Percentiles rank a stretch among this genome's conserved stretches.
Conservation (phyloP, 2,113 vertebrate species). For the Ciconia maguari region DNA sequence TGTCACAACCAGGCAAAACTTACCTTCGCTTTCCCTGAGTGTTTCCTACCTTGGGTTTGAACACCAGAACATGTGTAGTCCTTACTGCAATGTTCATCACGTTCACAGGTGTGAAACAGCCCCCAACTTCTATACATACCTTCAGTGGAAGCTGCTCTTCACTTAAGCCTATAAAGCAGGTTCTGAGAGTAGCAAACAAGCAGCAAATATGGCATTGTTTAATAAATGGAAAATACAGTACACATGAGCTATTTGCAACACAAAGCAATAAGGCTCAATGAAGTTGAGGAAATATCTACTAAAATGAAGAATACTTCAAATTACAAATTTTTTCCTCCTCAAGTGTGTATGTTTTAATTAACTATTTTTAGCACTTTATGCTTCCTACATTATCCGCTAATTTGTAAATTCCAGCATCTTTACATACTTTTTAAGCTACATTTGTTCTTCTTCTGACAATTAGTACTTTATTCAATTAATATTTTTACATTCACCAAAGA, state of each 20-base stretch:
- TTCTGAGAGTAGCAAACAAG: not conserved
- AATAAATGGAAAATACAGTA: not conserved
- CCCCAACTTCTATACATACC: rapidly evolving
- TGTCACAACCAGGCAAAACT: not conserved
- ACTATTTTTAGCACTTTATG: not conserved
- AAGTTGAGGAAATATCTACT: not conserved
- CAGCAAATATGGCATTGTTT: not conserved
- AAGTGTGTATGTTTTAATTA: not conserved
- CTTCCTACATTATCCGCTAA: not conserved
- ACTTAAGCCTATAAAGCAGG: not conserved
- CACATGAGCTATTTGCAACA: not conserved
- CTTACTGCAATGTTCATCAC: rapidly evolving
- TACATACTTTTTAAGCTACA: not conserved
- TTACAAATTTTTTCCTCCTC: not conserved
- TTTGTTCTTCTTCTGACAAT: not conserved
- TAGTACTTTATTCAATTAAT: not conserved
- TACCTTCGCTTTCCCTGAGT: not conserved
- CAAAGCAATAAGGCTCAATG: not conserved
- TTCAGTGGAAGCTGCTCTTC: not conserved
- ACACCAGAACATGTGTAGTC: rapidly evolving
- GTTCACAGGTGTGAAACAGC: not conserved
- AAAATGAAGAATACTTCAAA: not conserved
- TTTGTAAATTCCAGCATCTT: not conserved
- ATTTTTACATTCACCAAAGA: not conserved
- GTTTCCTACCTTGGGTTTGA: not conserved